Evolutionary conservation across 2,888 invertebrate species (phyloP), one percentile per base, ranked within the genome.

Genomic region (Diabrotica balteata): DNA sequence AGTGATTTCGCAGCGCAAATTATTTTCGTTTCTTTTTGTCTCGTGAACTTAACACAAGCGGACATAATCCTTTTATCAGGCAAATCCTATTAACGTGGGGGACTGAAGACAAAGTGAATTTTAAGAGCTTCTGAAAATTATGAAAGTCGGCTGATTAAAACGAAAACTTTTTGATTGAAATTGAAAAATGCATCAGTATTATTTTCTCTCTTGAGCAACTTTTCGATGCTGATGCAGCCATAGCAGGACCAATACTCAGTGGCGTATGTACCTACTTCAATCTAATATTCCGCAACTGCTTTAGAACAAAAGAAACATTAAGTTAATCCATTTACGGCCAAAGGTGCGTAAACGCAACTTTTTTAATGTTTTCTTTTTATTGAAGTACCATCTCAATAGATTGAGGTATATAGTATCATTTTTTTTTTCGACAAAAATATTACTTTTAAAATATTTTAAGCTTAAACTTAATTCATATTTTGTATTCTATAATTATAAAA

Each of bases 121-220:
- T 78, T 76, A 75, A 77, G 76, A 77, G 77, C 77, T 76, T 77
- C 76, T 76, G 76, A 78, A 79, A 79, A 77, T 77, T 77, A 76
- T 73, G 60, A 67, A 69, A 75, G 72, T 73, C 72, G 65, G 59
- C 55, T 76, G 78, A 79, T 79, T 79, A 78, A 79, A 79, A 78
- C 74, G 76, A 72, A 74, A 79, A 78, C 73, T 75, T 78, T 79
- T 77, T 77, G 78, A 78, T 78, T 79, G 75, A 71, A 70, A 76
- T 63, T 72, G 75, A 73, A 74, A 74, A 75, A 72, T 73, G 74
- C 73, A 76, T 73, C 72, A 51, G 54, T 64, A 64, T 58, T 52
- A 46, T 44, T 57, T 57, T 58, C 46, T 46, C 50, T 43, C 42
- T 17, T 51, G 11, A 43, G 8, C 43, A 59, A 50, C 59, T 59